Base-by-base conservation (phyloP, 2,113 vertebrate genomes). In the Garra rufa region DNA sequence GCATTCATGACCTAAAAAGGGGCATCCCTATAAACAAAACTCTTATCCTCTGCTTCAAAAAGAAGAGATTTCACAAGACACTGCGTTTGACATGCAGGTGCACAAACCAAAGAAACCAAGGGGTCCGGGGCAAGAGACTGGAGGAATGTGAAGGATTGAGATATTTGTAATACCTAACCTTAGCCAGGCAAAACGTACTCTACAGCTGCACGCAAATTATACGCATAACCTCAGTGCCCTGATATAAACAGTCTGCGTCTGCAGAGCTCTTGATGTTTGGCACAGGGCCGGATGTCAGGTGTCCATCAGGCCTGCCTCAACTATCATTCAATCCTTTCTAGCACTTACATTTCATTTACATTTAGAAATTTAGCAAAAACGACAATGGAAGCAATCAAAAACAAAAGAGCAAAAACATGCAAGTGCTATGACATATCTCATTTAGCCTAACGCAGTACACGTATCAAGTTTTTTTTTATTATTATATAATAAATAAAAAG, bases 111-210 rank as follows among this genome's bases (percentile, higher is more conserved):
- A 89, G 90, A 90, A 91, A 91, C 86, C 76, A 85, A 84, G 86
- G 85, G 88, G 83, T 84, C 83, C 73, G 82, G 89, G 85, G 85
- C 74, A 82, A 86, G 80, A 90, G 87, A 70, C 59, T 85, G 44
- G 79, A 92, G 91, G 91, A 94, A 93, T 92, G 91, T 30, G 76
- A 89, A 84, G 38, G 86, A 88, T 86, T 86, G 79, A 90, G 87
- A 94, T 93, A 92, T 93, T 91, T 94, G 90, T 88, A 92, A 92
- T 92, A 92, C 85, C 90, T 91, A 92, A 94, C 92, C 92, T 90
- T 89, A 90, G 91, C 88, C 90, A 91, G 90, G 92, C 91, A 92
- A 92, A 93, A 92, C 87, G 79, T 43, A 82, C 86, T 82, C 81
- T 83, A 85, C 91, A 92, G 93, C 92, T 92, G 92, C 92, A 91